Percentiles rank a stretch among this genome's conserved stretches.
These are phyloP conservation scores for Chrysopilus asiliformis DNA, from an alignment of 2,888 invertebrate species.

Conservation along the genomic window DNA sequence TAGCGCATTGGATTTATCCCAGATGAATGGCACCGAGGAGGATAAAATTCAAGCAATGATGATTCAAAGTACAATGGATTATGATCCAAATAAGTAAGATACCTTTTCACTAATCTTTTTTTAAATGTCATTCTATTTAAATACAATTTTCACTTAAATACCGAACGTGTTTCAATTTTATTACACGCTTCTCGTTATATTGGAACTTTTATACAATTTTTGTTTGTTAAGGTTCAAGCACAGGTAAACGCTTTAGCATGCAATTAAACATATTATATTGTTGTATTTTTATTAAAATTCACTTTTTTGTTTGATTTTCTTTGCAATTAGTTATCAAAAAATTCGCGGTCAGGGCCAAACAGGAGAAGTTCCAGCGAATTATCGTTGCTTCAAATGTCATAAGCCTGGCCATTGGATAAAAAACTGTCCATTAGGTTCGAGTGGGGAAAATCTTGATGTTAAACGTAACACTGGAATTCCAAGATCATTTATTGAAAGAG, in stretches of 20 bases:
- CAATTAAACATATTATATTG: too few species aligned
- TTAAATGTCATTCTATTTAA: constrained; percentile 9
- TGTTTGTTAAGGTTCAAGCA: constrained; percentile 13
- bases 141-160: too few species aligned
- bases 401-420: constrained; percentile 96
- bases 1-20: constrained; percentile 69
- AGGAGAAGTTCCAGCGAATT: constrained; percentile 81
- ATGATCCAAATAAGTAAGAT: constrained; percentile 93
- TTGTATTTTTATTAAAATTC: too few species aligned
- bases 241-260: constrained; percentile 11
- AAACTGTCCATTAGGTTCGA: constrained; percentile 62
- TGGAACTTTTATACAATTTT: constrained; percentile 10
- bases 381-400: constrained; percentile 89
- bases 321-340: constrained; percentile 65
- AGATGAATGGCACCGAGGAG: constrained; percentile 87
- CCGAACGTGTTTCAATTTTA: constrained; percentile 6
- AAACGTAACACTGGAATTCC: constrained; percentile 97
- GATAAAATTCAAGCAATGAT: constrained; percentile 98
- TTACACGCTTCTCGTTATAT: constrained; percentile 11
- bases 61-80: constrained; percentile 91
- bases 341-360: constrained; percentile 77
- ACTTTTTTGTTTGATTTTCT: constrained; percentile 12
- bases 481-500: constrained; percentile 86
- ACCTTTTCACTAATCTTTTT: too few species aligned
- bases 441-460: constrained; percentile 54